Conservation (phyloP, 2,888 invertebrate species). For the Nymphalis urticae region DNA sequence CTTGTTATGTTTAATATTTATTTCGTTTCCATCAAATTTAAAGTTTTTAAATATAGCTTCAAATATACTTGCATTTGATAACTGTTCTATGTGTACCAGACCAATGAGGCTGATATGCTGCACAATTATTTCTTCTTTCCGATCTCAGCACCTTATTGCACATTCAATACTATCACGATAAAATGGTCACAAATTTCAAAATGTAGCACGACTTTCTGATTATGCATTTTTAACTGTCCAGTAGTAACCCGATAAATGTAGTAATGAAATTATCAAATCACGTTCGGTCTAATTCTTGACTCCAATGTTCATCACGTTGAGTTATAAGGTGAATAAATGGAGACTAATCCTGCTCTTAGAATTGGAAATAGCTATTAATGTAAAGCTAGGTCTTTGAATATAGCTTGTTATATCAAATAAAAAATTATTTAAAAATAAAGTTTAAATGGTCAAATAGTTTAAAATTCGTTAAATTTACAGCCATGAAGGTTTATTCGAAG, state of each 20-base stretch:
- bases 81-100: slow-evolving; percentile 69
- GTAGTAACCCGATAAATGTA: background rate
- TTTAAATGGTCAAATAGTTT: background rate
- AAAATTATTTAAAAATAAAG: background rate
- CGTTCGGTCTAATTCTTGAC: slow-evolving; percentile 1
- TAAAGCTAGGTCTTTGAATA: background rate
- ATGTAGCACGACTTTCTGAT: too few species aligned
- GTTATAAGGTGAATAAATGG: slow-evolving; percentile 24
- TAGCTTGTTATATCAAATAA: background rate
- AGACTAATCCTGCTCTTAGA: slow-evolving; percentile 21
- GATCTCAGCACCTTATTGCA: slow-evolving; percentile 56
- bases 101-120: slow-evolving; percentile 73
- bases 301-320: slow-evolving; percentile 6
- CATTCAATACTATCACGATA: slow-evolving; percentile 51
- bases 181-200: slow-evolving; percentile 44
- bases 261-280: slow-evolving; percentile 22
- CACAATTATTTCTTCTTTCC: slow-evolving; percentile 62
- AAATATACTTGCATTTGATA: slow-evolving; percentile 54
- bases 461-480: too few species aligned
- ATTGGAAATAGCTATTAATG: slow-evolving; percentile 32
- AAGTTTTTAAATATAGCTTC: slow-evolving; percentile 48
- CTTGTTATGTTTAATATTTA: background rate
- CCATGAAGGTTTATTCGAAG: too few species aligned
- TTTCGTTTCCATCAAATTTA: background rate
- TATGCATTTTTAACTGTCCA: background rate